Evolutionary conservation across 2,888 invertebrate species (phyloP).

Genomic region (Apotomis capreana): DNA sequence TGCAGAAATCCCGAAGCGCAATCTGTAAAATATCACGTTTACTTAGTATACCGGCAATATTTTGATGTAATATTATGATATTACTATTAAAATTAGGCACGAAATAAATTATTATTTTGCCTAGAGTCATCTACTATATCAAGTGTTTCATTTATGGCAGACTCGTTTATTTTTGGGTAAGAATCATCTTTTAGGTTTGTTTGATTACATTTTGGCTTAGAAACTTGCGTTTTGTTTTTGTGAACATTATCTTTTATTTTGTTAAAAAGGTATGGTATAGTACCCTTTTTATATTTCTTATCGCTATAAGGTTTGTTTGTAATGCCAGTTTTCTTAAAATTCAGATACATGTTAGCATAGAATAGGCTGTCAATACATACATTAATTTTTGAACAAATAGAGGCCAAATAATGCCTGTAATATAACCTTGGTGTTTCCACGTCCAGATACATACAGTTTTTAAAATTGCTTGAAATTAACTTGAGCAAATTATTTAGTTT

Average conservation of each 20-base stretch:
- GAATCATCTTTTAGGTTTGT: background rate
- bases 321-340: background rate
- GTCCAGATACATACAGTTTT: background rate
- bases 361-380: background rate
- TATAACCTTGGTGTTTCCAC: background rate
- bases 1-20: background rate
- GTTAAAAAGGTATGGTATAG: constrained; percentile 1
- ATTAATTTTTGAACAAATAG: background rate
- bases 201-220: too few species aligned
- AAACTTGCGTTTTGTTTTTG: background rate
- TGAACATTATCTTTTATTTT: background rate
- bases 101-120: background rate
- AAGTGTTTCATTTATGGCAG: background rate
- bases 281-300: constrained; percentile 1
- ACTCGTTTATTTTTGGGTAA: background rate
- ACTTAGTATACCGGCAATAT: constrained; percentile 4
- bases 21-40: constrained; percentile 1
- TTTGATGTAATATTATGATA: background rate
- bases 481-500: constrained; percentile 11
- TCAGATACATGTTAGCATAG: background rate
- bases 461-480: background rate
- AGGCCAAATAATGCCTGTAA: background rate
- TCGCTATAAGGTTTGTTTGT: background rate
- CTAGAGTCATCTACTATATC: background rate
- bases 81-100: background rate